Evolutionary conservation across 2,797 vertebrate genomes (phyloP).

Genomic region (Danio jaintianensis): DNA sequence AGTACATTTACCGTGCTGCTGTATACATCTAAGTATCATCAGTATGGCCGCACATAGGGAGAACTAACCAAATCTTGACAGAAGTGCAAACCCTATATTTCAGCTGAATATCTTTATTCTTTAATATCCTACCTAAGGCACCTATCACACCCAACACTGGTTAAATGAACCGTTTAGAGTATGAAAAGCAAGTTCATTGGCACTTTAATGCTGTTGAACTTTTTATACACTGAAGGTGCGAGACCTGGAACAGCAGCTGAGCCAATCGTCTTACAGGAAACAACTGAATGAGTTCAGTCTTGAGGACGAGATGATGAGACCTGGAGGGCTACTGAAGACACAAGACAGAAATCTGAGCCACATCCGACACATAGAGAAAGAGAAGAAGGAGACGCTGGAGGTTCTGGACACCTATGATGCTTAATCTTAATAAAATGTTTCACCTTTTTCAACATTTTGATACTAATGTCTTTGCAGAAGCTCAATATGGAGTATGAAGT

Average conservation of each 20-base stretch:
- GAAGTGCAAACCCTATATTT: too few species aligned
- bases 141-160: too few species aligned
- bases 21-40: too few species aligned
- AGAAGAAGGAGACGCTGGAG: conserved; percentile 87
- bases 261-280: conserved; percentile 68
- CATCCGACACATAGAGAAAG: conserved; percentile 86
- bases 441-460: not conserved
- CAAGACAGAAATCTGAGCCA: conserved; percentile 85
- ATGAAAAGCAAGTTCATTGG: too few species aligned
- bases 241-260: conserved; percentile 89
- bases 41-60: too few species aligned
- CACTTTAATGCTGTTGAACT: too few species aligned
- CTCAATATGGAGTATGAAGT: conserved; percentile 77
- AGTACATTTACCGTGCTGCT: too few species aligned
- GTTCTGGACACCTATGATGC: conserved; percentile 66
- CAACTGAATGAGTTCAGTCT: conserved; percentile 63
- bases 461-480: conserved; percentile 74
- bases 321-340: conserved; percentile 71
- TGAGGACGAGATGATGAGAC: conserved; percentile 71
- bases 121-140: too few species aligned
- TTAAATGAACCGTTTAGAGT: too few species aligned
- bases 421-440: not conserved
- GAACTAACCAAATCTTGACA: too few species aligned
- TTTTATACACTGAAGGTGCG: conserved; percentile 77
- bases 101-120: too few species aligned